Base-by-base conservation (phyloP, 2,113 vertebrate species). In the Micronycteris hirsuta region DNA sequence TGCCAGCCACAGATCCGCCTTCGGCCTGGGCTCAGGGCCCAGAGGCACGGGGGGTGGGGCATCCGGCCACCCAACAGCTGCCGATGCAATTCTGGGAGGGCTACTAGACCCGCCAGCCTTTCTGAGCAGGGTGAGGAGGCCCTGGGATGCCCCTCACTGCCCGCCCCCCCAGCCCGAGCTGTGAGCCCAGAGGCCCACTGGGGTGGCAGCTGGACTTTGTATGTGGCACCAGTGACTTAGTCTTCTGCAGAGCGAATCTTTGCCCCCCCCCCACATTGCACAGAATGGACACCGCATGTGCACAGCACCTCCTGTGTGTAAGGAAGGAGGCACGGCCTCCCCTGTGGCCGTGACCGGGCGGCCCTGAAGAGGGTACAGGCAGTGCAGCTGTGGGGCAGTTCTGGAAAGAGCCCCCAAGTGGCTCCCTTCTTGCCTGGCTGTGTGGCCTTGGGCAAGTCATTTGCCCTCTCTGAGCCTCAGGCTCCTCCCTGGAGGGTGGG, bases 41-140 rank as follows among this genome's bases (percentile, higher is more conserved):
- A 80, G 91, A 96, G 96, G 78, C 96, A 2, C 67, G 5, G 61
- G 90, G 91, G 97, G 94, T 9, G 89, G 96, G 92, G 95, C 96
- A 91, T 97, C 93, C 93, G 86, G 97, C 96, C 97, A 88, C 88
- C 94, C 94, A 7, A 11, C 97, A 97, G 97, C 97, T 97, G 97
- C 93, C 2, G 43, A 17, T 3, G 76, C 45, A n/a, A 28, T 84
- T 80, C 90, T 38, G 77, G 77, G 93, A 93, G 93, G 81, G 71
- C 91, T n/a, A 14, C 0, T 2, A 43, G 83, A 74, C 91, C 16
- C 7, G 84, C 80, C 52, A 24, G 91, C 70, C 84, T 14, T 83
- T 93, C 81, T 0, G 22, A 13, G 76, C 96, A 78, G 97, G 71
- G 88, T 33, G 63, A 92, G 33, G 2, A 56, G 94, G 95, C 95